A percentile compares a stretch with the other conserved stretches of the same genome.
phyloP scores from a whole-genome alignment of 2,113 vertebrate genomes.

The Lethenteron reissneri region DNA sequence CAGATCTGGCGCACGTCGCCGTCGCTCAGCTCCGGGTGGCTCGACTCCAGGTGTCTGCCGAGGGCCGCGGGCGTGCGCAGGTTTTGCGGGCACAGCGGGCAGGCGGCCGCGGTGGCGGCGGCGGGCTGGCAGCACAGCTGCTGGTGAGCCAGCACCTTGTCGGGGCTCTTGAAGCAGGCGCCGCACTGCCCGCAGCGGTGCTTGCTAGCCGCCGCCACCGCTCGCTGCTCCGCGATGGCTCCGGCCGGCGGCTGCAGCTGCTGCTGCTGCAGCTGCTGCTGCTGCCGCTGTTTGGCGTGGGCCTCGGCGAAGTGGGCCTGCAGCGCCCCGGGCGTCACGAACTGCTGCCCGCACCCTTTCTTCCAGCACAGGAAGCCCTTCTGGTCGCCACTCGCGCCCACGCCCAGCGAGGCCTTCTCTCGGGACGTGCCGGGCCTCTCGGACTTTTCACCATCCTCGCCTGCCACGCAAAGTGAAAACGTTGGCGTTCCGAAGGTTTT shows the following conservation, averaged over 20 bases:
- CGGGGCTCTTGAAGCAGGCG: conserved; percentile 98
- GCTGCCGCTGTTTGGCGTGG: conserved; percentile 49
- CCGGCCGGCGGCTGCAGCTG: conserved; percentile 22
- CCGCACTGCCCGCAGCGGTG: conserved; percentile 96
- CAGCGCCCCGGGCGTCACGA: conserved; percentile 41
- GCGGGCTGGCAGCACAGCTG: conserved; percentile 99
- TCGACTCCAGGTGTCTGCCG: conserved; percentile 92
- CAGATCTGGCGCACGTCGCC: conserved; percentile 82
- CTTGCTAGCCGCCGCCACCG: conserved; percentile 25
- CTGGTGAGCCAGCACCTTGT: conserved; percentile 42
- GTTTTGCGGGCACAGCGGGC: conserved; percentile 87
- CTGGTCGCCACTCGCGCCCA: not conserved
- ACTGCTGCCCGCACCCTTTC: conserved; percentile 47
- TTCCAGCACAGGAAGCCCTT: conserved; percentile 35
- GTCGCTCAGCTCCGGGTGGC: conserved; percentile 83
- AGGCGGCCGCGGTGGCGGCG: conserved; percentile 90
- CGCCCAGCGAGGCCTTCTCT: not conserved
- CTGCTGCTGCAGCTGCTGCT: conserved; percentile 84
- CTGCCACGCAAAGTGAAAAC: not conserved
- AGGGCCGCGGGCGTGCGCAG: conserved; percentile 98
- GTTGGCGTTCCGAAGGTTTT: too few relatives aligned
- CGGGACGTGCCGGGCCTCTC: conserved; percentile 1
- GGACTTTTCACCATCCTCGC: not conserved
- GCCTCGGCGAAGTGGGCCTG: conserved; percentile 61
- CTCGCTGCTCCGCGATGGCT: too few relatives aligned